phyloP scores from a whole-genome alignment of 64 coral and sea anemone genomes.

The Dendronephthya gigantea region DNA sequence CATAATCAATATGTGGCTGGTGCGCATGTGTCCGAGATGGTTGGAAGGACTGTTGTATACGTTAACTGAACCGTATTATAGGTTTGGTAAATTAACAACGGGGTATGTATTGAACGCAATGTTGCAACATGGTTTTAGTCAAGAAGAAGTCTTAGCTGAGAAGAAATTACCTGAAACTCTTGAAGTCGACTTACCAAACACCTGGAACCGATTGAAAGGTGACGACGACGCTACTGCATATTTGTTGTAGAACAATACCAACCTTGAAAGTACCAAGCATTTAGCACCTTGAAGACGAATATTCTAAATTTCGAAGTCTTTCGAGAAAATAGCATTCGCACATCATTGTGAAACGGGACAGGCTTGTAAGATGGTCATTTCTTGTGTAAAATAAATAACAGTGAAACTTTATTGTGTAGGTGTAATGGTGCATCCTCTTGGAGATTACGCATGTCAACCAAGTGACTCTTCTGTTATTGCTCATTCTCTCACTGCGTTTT shows the following conservation, averaged over 20 bases:
- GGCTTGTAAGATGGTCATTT: background rate
- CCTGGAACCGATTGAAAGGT: conserved; percentile 11
- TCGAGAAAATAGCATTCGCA: too few relatives aligned
- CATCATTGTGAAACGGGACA: too few relatives aligned
- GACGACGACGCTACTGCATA: too few relatives aligned
- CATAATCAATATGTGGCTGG: background rate
- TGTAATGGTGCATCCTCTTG: conserved; percentile 22
- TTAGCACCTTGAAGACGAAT: too few relatives aligned
- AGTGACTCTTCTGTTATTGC: conserved; percentile 18
- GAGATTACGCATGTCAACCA: conserved; percentile 14
- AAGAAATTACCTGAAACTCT: conserved; percentile 2
- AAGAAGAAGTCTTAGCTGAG: conserved; percentile 14
- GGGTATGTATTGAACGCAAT: conserved; percentile 5
- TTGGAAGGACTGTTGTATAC: background rate
- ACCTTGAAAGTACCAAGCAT: too few relatives aligned
- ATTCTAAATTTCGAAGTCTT: too few relatives aligned
- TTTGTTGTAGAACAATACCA: too few relatives aligned
- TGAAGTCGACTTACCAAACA: background rate
- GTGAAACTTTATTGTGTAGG: background rate
- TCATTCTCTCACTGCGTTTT: conserved; percentile 6
- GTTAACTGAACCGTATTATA: background rate
- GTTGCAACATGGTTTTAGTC: conserved; percentile 13
- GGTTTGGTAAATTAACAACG: background rate
- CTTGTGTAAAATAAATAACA: background rate
- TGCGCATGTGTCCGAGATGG: conserved; percentile 11